Evolutionary conservation across 2,888 invertebrate species (phyloP).

Genomic region (Deroplatys truncata): DNA sequence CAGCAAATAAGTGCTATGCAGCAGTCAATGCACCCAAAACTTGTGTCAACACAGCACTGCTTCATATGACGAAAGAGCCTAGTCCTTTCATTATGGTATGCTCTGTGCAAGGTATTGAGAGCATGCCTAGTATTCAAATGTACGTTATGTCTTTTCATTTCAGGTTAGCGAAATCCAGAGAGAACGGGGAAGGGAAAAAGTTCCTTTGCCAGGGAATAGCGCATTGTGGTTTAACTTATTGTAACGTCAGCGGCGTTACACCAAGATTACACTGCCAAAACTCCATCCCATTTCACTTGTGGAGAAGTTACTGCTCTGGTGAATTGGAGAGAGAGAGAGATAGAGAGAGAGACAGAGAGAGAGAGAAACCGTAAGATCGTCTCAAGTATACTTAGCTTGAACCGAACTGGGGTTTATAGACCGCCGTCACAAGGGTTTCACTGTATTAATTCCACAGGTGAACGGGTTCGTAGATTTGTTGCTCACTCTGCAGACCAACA

Average conservation of each 20-base stretch:
- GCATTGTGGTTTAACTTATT: neutral
- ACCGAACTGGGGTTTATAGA: neutral
- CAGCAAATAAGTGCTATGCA: too few relatives aligned
- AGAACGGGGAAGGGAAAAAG: neutral
- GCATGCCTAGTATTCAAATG: neutral
- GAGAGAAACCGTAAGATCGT: neutral
- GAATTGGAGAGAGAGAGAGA: neutral
- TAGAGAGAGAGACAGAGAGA: neutral
- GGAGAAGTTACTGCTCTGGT: neutral
- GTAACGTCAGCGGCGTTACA: neutral
- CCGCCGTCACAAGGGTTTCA: neutral
- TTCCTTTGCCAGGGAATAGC: neutral
- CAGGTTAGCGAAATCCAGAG: neutral
- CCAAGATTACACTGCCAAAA: neutral
- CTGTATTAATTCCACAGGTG: neutral
- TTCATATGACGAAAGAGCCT: too few relatives aligned
- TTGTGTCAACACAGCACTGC: too few relatives aligned
- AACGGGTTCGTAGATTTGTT: neutral
- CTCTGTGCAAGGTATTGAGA: too few relatives aligned
- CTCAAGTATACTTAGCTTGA: neutral
- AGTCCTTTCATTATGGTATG: too few relatives aligned
- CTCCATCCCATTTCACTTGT: neutral
- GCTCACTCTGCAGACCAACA: too few relatives aligned
- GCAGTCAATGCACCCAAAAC: too few relatives aligned
- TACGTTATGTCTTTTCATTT: neutral